These are phyloP conservation scores for Tetheella fluctuosa DNA, from an alignment of 2,888 invertebrate species.

Conservation along the genomic window DNA sequence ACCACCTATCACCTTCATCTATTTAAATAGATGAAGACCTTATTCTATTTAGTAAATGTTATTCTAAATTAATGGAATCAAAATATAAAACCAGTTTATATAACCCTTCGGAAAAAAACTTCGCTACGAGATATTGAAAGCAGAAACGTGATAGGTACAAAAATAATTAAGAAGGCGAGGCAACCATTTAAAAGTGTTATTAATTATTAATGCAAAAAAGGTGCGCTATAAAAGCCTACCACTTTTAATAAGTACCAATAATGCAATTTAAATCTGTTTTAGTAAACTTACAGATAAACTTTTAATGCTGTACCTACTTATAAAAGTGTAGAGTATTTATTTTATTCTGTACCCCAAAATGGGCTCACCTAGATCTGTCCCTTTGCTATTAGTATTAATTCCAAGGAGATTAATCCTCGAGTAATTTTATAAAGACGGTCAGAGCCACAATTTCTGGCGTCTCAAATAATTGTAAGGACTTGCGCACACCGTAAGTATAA, in stretches of 20 bases:
- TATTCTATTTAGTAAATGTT: not conserved
- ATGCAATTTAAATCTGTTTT: not conserved
- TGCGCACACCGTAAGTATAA: not conserved
- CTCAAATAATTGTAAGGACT: not conserved
- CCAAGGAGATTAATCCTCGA: not conserved
- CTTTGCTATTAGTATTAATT: not conserved
- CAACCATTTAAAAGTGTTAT: not conserved
- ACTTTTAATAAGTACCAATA: not conserved
- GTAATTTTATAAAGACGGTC: conserved; percentile 4
- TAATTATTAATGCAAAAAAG: not conserved
- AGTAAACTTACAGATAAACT: not conserved
- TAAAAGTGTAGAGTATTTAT: not conserved
- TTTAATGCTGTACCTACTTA: too few species aligned
- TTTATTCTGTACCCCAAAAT: not conserved
- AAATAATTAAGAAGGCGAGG: not conserved
- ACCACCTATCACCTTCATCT: too few species aligned
- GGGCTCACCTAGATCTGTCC: not conserved
- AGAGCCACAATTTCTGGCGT: not conserved
- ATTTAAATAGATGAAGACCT: too few species aligned
- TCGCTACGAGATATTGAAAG: not conserved
- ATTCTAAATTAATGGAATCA: too few species aligned
- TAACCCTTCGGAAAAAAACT: too few species aligned
- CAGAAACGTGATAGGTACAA: not conserved
- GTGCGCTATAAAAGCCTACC: not conserved
- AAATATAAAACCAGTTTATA: not conserved